These are phyloP conservation scores for Fissipunctia ypsillon DNA, from an alignment of 2,888 invertebrate genomes.

Conservation along the genomic window DNA sequence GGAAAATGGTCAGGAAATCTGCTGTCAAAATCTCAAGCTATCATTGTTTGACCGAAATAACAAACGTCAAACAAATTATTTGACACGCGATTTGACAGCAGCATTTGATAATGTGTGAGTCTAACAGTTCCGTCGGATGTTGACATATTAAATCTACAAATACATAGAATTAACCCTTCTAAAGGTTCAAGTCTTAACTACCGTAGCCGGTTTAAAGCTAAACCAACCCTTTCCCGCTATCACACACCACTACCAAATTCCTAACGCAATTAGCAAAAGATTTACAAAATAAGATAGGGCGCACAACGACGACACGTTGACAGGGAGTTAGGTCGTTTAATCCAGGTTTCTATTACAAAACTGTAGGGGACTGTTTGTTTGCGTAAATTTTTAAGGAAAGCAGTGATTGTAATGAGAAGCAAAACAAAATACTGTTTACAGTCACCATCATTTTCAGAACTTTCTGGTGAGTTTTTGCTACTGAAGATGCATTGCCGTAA, in stretches of 20 bases:
- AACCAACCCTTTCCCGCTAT: conserved; percentile 41
- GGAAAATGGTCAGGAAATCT: background rate
- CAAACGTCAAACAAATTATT: conserved; percentile 1
- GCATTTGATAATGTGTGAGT: background rate
- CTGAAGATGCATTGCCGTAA: background rate
- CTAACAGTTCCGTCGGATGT: background rate
- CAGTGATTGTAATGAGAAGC: background rate
- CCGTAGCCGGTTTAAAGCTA: conserved; percentile 39
- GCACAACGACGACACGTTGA: conserved; percentile 37
- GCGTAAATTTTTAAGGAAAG: background rate
- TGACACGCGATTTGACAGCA: background rate
- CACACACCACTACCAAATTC: conserved; percentile 26
- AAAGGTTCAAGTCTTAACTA: conserved; percentile 35
- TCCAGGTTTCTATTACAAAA: conserved; percentile 27
- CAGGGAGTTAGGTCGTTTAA: background rate
- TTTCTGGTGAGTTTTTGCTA: background rate
- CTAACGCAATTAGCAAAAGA: conserved; percentile 56
- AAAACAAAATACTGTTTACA: background rate
- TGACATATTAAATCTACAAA: conserved; percentile 18
- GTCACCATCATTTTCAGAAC: background rate
- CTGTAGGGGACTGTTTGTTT: conserved; percentile 4
- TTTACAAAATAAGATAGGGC: conserved; percentile 55
- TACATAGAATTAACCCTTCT: conserved; percentile 19
- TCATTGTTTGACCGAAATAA: background rate
- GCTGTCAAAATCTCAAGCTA: background rate